Base-by-base conservation (phyloP, 2,888 invertebrate genomes). In the Portevinia maculata region DNA sequence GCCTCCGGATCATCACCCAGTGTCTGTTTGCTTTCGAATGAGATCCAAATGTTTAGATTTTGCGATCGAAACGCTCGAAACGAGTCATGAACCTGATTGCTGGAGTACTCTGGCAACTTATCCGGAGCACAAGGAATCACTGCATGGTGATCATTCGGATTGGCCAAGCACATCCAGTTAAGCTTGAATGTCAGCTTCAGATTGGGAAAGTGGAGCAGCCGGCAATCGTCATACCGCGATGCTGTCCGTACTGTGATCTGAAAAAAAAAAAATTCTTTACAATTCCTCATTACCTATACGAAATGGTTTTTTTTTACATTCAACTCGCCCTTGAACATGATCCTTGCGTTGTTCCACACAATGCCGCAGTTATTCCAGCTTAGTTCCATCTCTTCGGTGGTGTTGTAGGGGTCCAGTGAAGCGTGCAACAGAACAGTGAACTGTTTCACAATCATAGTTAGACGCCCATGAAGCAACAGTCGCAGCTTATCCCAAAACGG, bases 401-500 rank as follows among this genome's bases (percentile, higher is more conserved):
- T 98, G 89, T 99, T 99, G 91, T 99, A 99, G 0, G 99, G 99
- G 92, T 99, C 98, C 9, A 98, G 92, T 0, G 99, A 99, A 3
- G 98, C 99, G 89, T 99, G 99, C 78, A 99, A 92, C 37, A 99
- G 92, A 37, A 98, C 96, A 0, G 98, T 97, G 89, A 98, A 93
- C 88, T 96, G 96, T 86, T 95, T 94, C 15, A 97, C 95, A 85
- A 96, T 94, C 90, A 97, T 94, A 0, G 98, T 98, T 50, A 99
- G 90, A 0, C 98, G 93, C 0, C 99, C 99, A 89, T 99, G 99
- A 87, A 98, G 92, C 34, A 98, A 92, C 6, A 99, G 92, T 0
- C 99, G 93, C 90, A 97, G 95, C 91, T 98, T 99, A 91, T 99
- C 99, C 99, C 99, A 99, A 92, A 98, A 99, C 0, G 99, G 95